Base-by-base conservation (phyloP, 64 coral and sea anemone species). In the Exaiptasia diaphana region DNA sequence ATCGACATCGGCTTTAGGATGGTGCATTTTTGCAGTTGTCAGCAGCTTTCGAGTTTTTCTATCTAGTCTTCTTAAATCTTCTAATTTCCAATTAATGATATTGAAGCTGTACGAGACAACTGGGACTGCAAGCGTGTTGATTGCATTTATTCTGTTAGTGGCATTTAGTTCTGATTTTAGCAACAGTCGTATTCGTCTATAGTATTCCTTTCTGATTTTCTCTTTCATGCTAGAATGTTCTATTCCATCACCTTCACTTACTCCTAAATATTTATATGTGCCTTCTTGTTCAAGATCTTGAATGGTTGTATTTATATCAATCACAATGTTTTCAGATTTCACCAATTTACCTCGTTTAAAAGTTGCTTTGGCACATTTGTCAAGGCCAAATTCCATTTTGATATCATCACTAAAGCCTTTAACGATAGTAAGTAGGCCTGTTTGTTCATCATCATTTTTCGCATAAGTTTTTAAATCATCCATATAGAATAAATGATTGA, bases 241-340 rank as follows among this genome's bases (percentile, higher is more conserved):
- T 30, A 85, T 85, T 15, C 81, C 81, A 72, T 85, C 35, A 36
- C 67, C 60, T 44, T 85, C 67, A 34, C 74, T 41, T 13, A 85
- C 33, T 24, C 68, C 68, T 29, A 85, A 37, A 54, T 74, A 85
- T 85, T 31, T 73, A 32, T 73, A 22, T 43, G 67, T 68, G 11
- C 38, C 30, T 68, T 73, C 67, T 84, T 84, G 37, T 54, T 54
- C 52, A n/a, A 54, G 24, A 4, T 54, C 52, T 54, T 54, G 5
- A 14, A 54, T 6, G 5, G 6, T 18, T n/a, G 15, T 54, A n/a
- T n/a, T n/a, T n/a, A n/a, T n/a, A n/a, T n/a, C n/a, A n/a, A n/a
- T n/a, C n/a, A n/a, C n/a, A n/a, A 54, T 2, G 17, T 54, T 54
- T 18, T 54, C 52, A n/a, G 18, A n/a, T 23, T 54, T 54, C 17